Percentiles rank a stretch among this genome's conserved stretches.
Evolutionary conservation across 2,888 invertebrate genomes (phyloP).

Genomic region (Anagyrus pseudococci): DNA sequence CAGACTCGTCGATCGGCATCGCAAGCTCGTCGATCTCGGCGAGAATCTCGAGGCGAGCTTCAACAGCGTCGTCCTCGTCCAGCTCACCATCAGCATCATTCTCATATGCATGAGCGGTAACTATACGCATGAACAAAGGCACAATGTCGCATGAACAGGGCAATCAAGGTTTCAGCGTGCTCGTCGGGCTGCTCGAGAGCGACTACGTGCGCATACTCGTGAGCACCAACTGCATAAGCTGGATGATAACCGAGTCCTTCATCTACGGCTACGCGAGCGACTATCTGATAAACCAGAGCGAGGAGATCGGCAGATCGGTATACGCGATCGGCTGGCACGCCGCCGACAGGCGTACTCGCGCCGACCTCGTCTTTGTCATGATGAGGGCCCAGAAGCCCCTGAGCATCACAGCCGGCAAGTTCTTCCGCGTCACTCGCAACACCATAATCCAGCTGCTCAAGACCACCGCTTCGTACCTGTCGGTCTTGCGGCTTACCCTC

Average conservation of each 20-base stretch:
- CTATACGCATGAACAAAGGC: too few relatives aligned
- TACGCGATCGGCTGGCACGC: slow-evolving; percentile 33
- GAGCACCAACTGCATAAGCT: slow-evolving; percentile 30
- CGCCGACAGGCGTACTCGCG: slow-evolving; percentile 10
- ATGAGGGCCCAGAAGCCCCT: slow-evolving; percentile 31
- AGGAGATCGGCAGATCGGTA: slow-evolving; percentile 29
- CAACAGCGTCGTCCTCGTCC: slow-evolving; percentile 14
- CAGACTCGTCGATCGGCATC: slow-evolving; percentile 16
- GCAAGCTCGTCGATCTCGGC: slow-evolving; percentile 16
- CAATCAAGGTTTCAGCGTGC: slow-evolving; percentile 31
- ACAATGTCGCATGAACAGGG: neutral
- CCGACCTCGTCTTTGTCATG: slow-evolving; percentile 32
- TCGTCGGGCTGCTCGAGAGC: slow-evolving; percentile 9
- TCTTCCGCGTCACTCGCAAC: slow-evolving; percentile 35
- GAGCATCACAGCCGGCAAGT: slow-evolving; percentile 39
- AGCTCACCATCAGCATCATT: slow-evolving; percentile 28
- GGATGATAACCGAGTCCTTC: slow-evolving; percentile 32
- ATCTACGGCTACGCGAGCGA: slow-evolving; percentile 39
- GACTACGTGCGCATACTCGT: slow-evolving; percentile 31
- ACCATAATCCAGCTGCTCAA: slow-evolving; percentile 38
- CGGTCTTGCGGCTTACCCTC: slow-evolving; percentile 28
- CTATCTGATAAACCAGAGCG: slow-evolving; percentile 31
- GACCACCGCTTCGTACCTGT: slow-evolving; percentile 32
- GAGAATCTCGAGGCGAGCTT: slow-evolving; percentile 30
- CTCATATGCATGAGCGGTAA: slow-evolving; percentile 35